Conservation (phyloP, 2,797 vertebrate genomes). For the Notoglanidium macrostoma region DNA sequence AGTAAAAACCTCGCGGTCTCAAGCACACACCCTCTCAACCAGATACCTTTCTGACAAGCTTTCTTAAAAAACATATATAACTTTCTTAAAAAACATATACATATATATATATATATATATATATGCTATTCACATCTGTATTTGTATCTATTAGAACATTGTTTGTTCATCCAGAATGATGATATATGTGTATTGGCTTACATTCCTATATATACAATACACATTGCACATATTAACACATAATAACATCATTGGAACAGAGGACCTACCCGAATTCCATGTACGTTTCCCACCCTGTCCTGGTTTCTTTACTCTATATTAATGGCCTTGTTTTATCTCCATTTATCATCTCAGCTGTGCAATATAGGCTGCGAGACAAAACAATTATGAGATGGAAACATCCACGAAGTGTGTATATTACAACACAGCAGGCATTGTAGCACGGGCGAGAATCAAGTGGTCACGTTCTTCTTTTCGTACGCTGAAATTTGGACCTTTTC, state of each 20-base stretch:
- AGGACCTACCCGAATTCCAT: slow-evolving; percentile 56
- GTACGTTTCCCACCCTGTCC: slow-evolving; percentile 62
- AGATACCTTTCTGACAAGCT: neutral
- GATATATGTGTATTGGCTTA: neutral
- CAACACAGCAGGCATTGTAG: slow-evolving; percentile 48
- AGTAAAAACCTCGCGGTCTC: neutral
- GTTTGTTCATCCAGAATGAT: neutral
- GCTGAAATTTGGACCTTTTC: neutral
- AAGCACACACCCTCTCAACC: too few relatives aligned
- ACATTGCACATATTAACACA: slow-evolving; percentile 4
- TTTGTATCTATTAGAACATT: neutral
- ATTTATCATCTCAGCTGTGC: slow-evolving; percentile 75
- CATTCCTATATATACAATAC: neutral
- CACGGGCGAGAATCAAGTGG: slow-evolving; percentile 2
- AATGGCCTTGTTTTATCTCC: slow-evolving; percentile 72
- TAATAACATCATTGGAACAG: neutral
- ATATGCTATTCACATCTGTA: neutral
- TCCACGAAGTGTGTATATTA: slow-evolving; percentile 62
- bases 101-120: too few relatives aligned
- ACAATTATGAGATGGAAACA: slow-evolving; percentile 66
- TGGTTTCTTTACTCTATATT: slow-evolving; percentile 72
- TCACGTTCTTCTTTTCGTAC: slow-evolving; percentile 25
- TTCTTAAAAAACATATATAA: neutral
- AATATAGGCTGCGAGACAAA: slow-evolving; percentile 65
- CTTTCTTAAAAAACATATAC: too few relatives aligned